phyloP scores from a whole-genome alignment of 2,888 invertebrate species.

The Drosophila crucigera region DNA sequence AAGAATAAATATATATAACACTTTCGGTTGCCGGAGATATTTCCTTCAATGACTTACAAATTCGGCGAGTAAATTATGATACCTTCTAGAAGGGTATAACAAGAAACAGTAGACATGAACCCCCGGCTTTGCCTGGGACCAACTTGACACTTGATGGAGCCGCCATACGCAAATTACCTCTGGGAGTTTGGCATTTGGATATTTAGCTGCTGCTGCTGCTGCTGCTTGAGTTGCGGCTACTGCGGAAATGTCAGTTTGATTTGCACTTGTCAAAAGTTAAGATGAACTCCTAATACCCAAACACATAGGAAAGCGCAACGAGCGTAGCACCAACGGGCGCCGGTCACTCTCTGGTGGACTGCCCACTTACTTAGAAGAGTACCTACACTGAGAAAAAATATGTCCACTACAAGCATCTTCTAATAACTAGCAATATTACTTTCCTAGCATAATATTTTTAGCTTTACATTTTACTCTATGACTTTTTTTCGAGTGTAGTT shows the following conservation, averaged over 20 bases:
- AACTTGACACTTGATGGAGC: slow-evolving; percentile 53
- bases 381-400: not conserved
- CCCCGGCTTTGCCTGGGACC: slow-evolving; percentile 18
- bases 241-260: slow-evolving; percentile 82
- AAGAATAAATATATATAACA: not conserved
- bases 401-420: not conserved
- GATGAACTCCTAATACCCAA: slow-evolving; percentile 81
- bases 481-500: slow-evolving; percentile 19
- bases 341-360: slow-evolving; percentile 23
- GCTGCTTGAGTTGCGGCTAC: slow-evolving; percentile 32
- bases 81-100: not conserved
- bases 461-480: not conserved
- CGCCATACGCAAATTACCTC: slow-evolving; percentile 63
- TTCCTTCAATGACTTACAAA: not conserved
- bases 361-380: not conserved
- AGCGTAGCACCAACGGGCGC: slow-evolving; percentile 31
- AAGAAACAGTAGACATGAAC: slow-evolving; percentile 58
- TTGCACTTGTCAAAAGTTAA: slow-evolving; percentile 82
- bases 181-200: slow-evolving; percentile 23
- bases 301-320: slow-evolving; percentile 78
- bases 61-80: not conserved
- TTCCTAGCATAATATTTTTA: too few species aligned
- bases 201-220: not conserved
- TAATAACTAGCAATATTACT: not conserved
- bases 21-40: not conserved